phyloP scores from a whole-genome alignment of 2,797 vertebrate species.

The Apogon hyalosoma region DNA sequence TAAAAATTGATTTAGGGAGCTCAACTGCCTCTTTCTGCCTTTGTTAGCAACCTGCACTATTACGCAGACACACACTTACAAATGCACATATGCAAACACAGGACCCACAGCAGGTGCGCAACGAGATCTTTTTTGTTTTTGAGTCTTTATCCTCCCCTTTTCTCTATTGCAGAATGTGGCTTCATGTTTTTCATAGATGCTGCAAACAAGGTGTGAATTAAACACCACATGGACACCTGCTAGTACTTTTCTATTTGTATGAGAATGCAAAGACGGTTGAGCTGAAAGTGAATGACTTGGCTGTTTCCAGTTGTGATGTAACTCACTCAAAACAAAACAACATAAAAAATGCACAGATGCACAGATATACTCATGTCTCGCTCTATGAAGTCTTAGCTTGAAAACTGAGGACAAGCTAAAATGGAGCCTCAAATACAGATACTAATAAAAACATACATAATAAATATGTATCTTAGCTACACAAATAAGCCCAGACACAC shows the following conservation, averaged over 20 bases:
- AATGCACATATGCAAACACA: conserved; percentile 16
- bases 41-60: conserved; percentile 65
- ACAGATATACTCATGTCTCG: not conserved
- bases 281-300: conserved; percentile 38
- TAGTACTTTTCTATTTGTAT: conserved; percentile 7
- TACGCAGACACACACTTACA: conserved; percentile 9
- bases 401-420: too few species aligned
- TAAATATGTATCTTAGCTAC: not conserved
- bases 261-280: conserved; percentile 18
- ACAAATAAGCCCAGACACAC: conserved; percentile 18
- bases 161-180: not conserved
- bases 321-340: conserved; percentile 29
- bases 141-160: conserved; percentile 5
- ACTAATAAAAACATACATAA: too few species aligned
- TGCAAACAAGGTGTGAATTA: conserved; percentile 9
- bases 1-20: conserved; percentile 78
- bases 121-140: not conserved
- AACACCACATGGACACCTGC: conserved; percentile 8
- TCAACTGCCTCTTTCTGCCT: conserved; percentile 58
- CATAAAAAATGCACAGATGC: conserved; percentile 5
- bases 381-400: too few species aligned
- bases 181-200: conserved; percentile 8
- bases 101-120: conserved; percentile 15
- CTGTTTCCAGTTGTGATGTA: conserved; percentile 56
- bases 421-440: too few species aligned